These are phyloP conservation scores for Hypsibius dujardini DNA, from an alignment of 1,140 invertebrate species.

Conservation along the genomic window DNA sequence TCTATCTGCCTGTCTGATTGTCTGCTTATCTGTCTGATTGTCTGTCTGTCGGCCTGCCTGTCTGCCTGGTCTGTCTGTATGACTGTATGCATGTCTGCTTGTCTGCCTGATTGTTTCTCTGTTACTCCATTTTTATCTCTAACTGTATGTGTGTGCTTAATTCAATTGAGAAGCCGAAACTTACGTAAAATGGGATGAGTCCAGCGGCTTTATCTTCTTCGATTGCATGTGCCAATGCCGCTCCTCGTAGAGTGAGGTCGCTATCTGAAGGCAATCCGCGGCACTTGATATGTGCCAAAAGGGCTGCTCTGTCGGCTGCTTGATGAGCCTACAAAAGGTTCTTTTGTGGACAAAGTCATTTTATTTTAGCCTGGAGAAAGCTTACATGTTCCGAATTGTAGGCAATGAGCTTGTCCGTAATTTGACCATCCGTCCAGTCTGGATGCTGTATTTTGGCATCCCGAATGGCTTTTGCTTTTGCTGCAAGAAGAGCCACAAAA, in stretches of 20 bases:
- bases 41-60: too few relatives aligned
- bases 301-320: conserved; percentile 74
- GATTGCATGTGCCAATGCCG: conserved; percentile 22
- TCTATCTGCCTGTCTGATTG: too few relatives aligned
- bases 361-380: too few relatives aligned
- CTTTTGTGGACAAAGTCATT: background rate
- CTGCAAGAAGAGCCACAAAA: conserved; percentile 58
- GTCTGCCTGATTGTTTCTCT: too few relatives aligned
- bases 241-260: conserved; percentile 24
- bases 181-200: background rate
- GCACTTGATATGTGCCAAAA: conserved; percentile 46
- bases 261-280: conserved; percentile 26
- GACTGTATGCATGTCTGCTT: too few relatives aligned
- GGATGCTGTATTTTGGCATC: conserved; percentile 41
- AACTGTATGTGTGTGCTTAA: too few relatives aligned
- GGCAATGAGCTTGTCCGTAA: conserved; percentile 58
- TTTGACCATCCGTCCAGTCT: conserved; percentile 41
- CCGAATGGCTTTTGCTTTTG: conserved; percentile 50
- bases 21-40: too few relatives aligned
- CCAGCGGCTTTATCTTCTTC: background rate
- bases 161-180: too few relatives aligned
- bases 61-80: too few relatives aligned
- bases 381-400: conserved; percentile 59
- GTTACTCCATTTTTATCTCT: too few relatives aligned
- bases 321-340: conserved; percentile 52